Evolutionary conservation across 2,888 invertebrate species (phyloP).

Genomic region (Malthinus flaveolus): DNA sequence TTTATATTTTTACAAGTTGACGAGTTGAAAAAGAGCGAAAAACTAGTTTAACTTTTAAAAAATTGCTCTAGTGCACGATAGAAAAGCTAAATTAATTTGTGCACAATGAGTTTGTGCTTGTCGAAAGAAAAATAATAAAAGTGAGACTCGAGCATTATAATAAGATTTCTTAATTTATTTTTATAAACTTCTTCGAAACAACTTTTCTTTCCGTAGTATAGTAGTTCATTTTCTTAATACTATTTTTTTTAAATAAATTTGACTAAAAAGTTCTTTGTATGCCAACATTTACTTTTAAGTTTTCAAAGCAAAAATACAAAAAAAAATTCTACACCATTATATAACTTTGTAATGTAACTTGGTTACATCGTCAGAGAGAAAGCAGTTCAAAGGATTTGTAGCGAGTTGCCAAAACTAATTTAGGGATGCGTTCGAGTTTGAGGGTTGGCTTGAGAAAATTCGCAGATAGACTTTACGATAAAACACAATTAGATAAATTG

Average conservation of each 20-base stretch:
- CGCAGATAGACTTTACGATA: slow-evolving; percentile 27
- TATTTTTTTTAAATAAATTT: slow-evolving; percentile 12
- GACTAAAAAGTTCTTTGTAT: slow-evolving; percentile 15
- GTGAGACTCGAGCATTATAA: too few species aligned
- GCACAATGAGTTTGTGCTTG: too few species aligned
- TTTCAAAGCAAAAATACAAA: slow-evolving; percentile 13
- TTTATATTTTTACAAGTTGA: too few species aligned
- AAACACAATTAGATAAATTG: slow-evolving; percentile 29
- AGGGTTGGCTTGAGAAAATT: slow-evolving; percentile 28
- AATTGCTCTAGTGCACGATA: too few species aligned
- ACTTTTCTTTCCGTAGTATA: too few species aligned
- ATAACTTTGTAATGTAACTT: slow-evolving; percentile 24
- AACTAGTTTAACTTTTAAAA: too few species aligned
- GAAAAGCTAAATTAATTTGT: too few species aligned
- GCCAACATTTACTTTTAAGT: slow-evolving; percentile 12
- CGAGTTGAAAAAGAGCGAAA: too few species aligned
- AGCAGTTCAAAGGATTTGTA: slow-evolving; percentile 28
- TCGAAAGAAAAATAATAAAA: too few species aligned
- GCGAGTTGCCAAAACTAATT: slow-evolving; percentile 30
- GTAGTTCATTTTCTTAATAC: background rate
- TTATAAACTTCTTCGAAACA: background rate
- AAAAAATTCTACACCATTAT: slow-evolving; percentile 6
- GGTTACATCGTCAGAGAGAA: slow-evolving; percentile 25
- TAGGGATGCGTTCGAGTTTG: slow-evolving; percentile 27
- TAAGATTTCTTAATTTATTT: too few species aligned